Percentiles rank a stretch among this genome's conserved stretches.
These are phyloP conservation scores for Pedionomus torquatus DNA, from an alignment of 2,113 vertebrate species.

Conservation along the genomic window DNA sequence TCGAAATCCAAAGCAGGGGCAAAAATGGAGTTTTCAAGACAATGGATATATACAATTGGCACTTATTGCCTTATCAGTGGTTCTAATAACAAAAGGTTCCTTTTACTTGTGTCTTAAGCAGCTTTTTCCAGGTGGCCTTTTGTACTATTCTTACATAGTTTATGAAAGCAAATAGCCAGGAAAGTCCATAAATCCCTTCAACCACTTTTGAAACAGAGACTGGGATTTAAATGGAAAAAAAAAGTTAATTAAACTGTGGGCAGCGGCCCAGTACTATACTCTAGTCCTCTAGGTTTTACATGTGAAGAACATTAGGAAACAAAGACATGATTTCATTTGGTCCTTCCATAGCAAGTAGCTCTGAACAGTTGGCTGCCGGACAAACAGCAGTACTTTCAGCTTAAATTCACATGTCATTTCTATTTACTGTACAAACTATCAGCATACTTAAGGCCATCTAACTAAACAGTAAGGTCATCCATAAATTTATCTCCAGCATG, in stretches of 20 bases:
- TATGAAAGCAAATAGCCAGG: slow-evolving; percentile 40
- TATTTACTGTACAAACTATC: background rate
- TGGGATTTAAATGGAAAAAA: background rate
- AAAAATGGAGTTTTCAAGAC: slow-evolving; percentile 35
- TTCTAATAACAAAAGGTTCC: slow-evolving; percentile 39
- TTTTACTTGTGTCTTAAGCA: background rate
- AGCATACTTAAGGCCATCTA: background rate
- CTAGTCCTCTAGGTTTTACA: background rate
- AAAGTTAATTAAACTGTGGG: background rate
- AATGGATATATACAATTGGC: background rate
- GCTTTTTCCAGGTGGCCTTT: slow-evolving; percentile 30
- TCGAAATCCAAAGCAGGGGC: background rate
- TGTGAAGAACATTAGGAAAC: background rate
- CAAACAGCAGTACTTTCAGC: background rate
- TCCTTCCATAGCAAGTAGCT: background rate
- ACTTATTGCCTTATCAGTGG: background rate
- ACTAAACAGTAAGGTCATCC: background rate
- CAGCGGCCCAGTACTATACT: background rate
- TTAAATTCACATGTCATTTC: background rate
- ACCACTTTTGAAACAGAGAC: background rate
- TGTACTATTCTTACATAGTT: background rate
- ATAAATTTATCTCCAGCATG: background rate
- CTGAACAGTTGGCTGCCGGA: background rate
- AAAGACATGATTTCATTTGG: background rate
- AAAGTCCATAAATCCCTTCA: slow-evolving; percentile 37